phyloP scores from a whole-genome alignment of 2,113 vertebrate genomes.

The Myiopsitta monachus region DNA sequence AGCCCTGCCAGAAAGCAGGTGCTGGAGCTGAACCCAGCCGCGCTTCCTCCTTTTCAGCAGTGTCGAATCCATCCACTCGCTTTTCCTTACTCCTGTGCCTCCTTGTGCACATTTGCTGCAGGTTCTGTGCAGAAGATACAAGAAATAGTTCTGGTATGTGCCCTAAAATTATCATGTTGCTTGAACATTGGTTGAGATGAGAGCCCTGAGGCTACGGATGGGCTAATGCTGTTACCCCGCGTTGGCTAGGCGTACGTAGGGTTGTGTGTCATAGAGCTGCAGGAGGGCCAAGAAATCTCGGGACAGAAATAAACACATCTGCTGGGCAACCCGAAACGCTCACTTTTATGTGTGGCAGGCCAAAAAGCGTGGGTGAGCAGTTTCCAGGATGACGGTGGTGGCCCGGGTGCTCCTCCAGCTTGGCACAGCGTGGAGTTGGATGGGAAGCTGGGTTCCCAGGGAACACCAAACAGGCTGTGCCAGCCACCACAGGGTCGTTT shows the following conservation, averaged over 20 bases:
- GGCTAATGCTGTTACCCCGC: not conserved
- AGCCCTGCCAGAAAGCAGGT: conserved; percentile 53
- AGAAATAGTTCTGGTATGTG: not conserved
- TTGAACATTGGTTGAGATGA: not conserved
- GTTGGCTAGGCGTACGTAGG: rapidly evolving
- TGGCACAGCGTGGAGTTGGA: not conserved
- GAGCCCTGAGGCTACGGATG: not conserved
- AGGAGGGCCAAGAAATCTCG: not conserved
- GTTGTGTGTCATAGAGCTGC: not conserved
- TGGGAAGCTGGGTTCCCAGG: not conserved
- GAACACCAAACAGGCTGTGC: not conserved
- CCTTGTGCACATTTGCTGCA: not conserved
- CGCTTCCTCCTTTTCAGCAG: not conserved
- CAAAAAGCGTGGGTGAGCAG: not conserved
- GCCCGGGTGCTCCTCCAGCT: not conserved
- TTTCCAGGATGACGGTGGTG: not conserved
- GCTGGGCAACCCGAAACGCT: not conserved
- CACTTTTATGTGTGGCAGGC: rapidly evolving
- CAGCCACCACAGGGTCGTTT: not conserved
- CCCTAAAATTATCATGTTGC: not conserved
- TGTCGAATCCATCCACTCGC: not conserved
- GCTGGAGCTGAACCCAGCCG: not conserved
- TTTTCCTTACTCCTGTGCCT: not conserved
- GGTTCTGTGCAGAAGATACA: not conserved
- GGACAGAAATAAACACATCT: not conserved